Evolutionary conservation across 2,888 invertebrate species (phyloP), one percentile per base, ranked within the genome.

Genomic region (Catocala sponsa): DNA sequence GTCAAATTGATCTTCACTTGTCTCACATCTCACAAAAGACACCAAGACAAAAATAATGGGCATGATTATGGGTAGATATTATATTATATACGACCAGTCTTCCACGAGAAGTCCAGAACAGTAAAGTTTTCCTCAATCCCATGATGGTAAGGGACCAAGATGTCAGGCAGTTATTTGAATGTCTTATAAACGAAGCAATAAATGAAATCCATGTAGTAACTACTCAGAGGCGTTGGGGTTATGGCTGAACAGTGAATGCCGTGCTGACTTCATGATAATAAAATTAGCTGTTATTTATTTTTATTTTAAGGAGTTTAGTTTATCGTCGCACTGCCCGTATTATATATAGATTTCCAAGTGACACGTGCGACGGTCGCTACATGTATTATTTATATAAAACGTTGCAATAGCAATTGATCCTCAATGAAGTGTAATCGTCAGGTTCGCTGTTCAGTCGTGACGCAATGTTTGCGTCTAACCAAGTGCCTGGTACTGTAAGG

Each of bases 401-500:
- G 44, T 44, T 46, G 46, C 15, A 46, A 46, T 32, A 48, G 48
- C 6, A 12, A 11, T 11, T 11, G 6, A n/a, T 33, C 25, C 12
- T 35, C 2, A 4, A 50, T 50, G 35, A 38, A 48, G 25, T 47
- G 47, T 12, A 7, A 38, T 38, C 4, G n/a, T 44, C 48, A 46
- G 43, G 51, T 61, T 58, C 63, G 71, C 60, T 71, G 41, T 63
- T 80, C 76, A 80, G 78, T 66, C 72, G 68, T 78, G 65, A 77
- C 75, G 11, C 65, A 69, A 70, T 60, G 52, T 58, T 64, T 67
- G 54, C 67, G 76, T 72, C 64, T 60, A 58, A 71, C 64, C 60
- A 89, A 89, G 91, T 90, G 91, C 91, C 91, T 90, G 80, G 84
- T 77, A 82, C 79, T 85, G 82, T 89, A 80, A 84, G 82, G 80